Evolutionary conservation across 2,888 invertebrate species (phyloP), one percentile per base, ranked within the genome.

Genomic region (Disparrhopalites patrizii): DNA sequence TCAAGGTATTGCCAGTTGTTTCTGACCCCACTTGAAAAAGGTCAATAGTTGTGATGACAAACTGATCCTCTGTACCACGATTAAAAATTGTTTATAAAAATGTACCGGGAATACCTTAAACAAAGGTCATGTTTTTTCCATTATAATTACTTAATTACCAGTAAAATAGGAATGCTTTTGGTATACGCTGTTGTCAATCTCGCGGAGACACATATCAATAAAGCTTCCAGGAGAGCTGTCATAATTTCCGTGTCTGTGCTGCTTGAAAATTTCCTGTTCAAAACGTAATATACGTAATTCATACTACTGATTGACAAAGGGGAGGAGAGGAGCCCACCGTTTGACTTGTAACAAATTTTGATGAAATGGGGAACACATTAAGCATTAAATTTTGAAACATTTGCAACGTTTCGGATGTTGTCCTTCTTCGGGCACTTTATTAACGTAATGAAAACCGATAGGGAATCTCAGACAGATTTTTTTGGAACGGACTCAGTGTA

Each of bases 1-100:
- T 38, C 8, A 66, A 30, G 10, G 61, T 40, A 36, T 55, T 54
- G 8, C 61, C 52, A 1, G 66, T 66, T 13, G 66, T 66, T 36
- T 66, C 66, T 3, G 62, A 43, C 1, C 66, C 66, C 25, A 61
- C 66, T 38, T 61, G 54, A 27, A 66, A 66, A 15, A 66, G 27
- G 50, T 66, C 66, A 10, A 55, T 62, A 2, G 56, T 20, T 1
- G 62, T 66, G n/a, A 62, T 28, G 3, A 62, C 15, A 2, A 54
- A 43, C 23, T 66, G 66, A 23, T 62, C 61, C 40, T 62, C 66
- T 62, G 43, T 30, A 47, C 13, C 36, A 25, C 7, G 8, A 52
- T 52, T 23, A 13, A 7, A 13, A n/a, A 50, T n/a, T 13, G 50
- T 20, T n/a, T n/a, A n/a, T n/a, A n/a, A n/a, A n/a, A n/a, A n/a